Base-by-base conservation (phyloP, 2,113 vertebrate species). In the Isurus oxyrinchus region DNA sequence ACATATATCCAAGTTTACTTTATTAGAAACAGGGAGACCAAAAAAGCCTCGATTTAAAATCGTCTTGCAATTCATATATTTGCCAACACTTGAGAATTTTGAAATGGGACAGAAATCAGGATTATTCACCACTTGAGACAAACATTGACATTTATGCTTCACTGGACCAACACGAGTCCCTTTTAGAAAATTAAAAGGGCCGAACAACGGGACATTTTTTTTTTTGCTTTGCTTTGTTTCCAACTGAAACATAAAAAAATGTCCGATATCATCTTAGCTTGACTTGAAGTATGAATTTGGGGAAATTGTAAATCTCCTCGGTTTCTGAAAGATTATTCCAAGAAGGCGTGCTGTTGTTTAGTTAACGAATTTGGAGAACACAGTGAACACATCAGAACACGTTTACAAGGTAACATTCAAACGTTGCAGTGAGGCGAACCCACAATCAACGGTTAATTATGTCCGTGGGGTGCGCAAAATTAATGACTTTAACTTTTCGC, bases 401-500 rank as follows among this genome's bases (percentile, higher is more conserved):
- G 79, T 44, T 81, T n/a, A 84, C 13, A 84, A 84, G n/a, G 14
- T 84, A 84, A 7, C 81, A 94, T 63, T 57, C 90, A 63, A 94
- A 44, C 5, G 31, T 93, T 61, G 27, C 25, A 93, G 59, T 84
- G 7, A n/a, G 14, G 59, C n/a, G 90, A 94, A 19, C 59, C 90
- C 21, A 61, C 31, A 40, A 94, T 40, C 59, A 94, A 40, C 66
- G 55, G 88, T n/a, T n/a, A 59, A 91, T 61, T 63, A 94, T 40
- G 59, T 63, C 59, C 90, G 21, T 27, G 57, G 10, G 19, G 88
- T 21, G 57, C 31, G n/a, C 59, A 94, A 40, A 63, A 94, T 94
- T 94, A 59, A 93, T 94, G 90, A 23, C 90, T 91, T 91, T n/a
- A 93, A 40, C n/a, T 94, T 59, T 19, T 27, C 16, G 61, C 90